Evolutionary conservation across 2,888 invertebrate genomes (phyloP).

Genomic region (Gandaritis pyraliata): DNA sequence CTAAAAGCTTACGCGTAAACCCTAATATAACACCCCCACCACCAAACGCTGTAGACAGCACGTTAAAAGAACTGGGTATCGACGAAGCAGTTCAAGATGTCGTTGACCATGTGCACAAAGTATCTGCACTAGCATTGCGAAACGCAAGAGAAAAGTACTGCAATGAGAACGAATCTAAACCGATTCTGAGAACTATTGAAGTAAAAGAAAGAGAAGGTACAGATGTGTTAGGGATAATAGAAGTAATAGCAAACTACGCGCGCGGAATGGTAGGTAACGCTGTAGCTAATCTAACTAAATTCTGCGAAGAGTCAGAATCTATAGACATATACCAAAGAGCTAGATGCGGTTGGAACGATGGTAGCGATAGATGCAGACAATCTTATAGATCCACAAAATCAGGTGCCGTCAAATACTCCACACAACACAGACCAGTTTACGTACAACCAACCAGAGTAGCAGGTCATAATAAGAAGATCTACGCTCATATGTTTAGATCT

Average conservation of each 20-base stretch:
- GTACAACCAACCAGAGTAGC: constrained; percentile 47
- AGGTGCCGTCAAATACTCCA: constrained; percentile 50
- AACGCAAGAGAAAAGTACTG: constrained; percentile 61
- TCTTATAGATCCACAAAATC: constrained; percentile 54
- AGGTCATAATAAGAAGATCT: neutral
- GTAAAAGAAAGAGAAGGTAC: constrained; percentile 15
- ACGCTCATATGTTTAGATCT: constrained; percentile 13
- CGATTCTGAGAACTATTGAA: constrained; percentile 21
- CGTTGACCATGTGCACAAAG: constrained; percentile 55
- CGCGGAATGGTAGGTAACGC: constrained; percentile 53
- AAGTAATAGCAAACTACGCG: constrained; percentile 51
- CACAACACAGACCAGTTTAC: constrained; percentile 56
- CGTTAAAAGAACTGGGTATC: constrained; percentile 55
- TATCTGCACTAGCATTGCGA: constrained; percentile 54
- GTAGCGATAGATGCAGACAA: constrained; percentile 38
- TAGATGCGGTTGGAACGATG: constrained; percentile 39
- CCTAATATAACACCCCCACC: constrained; percentile 70
- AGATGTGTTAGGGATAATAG: constrained; percentile 55
- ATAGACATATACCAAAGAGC: constrained; percentile 52
- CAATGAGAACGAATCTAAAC: constrained; percentile 41
- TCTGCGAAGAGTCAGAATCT: constrained; percentile 54
- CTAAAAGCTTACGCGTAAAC: constrained; percentile 63
- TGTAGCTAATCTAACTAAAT: constrained; percentile 53
- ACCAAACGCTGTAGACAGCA: constrained; percentile 38
- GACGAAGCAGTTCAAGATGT: constrained; percentile 55